phyloP scores from a whole-genome alignment of 2,888 invertebrate species.

The Gastrophysa polygoni region DNA sequence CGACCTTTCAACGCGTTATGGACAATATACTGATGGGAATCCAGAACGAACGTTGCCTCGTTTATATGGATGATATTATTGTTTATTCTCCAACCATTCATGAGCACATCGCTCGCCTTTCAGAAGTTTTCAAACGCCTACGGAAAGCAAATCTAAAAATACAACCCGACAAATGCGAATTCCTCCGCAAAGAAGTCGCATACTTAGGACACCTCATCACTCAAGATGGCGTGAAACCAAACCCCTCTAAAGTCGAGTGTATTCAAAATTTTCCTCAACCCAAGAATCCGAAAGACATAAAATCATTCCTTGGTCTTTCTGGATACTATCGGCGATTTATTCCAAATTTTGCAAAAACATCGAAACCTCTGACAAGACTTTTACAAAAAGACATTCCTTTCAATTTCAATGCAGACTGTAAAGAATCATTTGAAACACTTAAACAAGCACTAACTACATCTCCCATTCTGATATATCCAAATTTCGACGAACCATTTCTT shows the following conservation, averaged over 20 bases:
- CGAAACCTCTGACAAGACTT: conserved; percentile 4
- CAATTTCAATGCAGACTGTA: conserved; percentile 30
- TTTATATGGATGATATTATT: conserved; percentile 27
- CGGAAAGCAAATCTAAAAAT: not conserved
- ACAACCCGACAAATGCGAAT: not conserved
- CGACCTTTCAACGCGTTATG: too few relatives aligned
- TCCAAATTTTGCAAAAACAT: conserved; percentile 3
- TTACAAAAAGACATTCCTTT: conserved; percentile 17
- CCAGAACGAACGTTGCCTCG: conserved; percentile 22
- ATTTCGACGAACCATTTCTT: conserved; percentile 43
- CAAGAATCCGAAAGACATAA: not conserved
- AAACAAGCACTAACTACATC: not conserved
- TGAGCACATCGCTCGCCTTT: conserved; percentile 20
- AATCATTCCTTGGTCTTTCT: not conserved
- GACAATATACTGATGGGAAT: too few relatives aligned
- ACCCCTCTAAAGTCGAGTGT: not conserved
- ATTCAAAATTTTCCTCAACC: not conserved
- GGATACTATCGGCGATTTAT: conserved; percentile 8
- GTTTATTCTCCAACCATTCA: conserved; percentile 20
- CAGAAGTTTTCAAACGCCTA: conserved; percentile 24
- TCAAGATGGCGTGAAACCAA: not conserved
- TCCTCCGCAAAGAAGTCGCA: not conserved
- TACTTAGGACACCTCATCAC: not conserved
- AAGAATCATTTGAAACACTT: conserved; percentile 2
- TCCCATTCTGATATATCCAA: conserved; percentile 43